Evolutionary conservation across 1,140 invertebrate species (phyloP), one percentile per base, ranked within the genome.

Genomic region (Drosophila parvula): DNA sequence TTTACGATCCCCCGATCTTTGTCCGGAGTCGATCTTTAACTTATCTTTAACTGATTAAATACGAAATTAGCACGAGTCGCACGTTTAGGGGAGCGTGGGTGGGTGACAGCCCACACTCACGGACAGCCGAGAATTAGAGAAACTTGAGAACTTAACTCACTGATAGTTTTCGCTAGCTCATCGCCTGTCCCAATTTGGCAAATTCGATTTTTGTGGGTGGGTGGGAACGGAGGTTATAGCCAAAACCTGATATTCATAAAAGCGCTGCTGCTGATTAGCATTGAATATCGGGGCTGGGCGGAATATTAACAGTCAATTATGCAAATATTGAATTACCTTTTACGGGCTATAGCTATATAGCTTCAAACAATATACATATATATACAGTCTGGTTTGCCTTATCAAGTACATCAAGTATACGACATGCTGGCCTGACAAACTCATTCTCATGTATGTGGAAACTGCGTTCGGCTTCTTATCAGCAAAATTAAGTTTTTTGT

Each of bases 251-350:
- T 68, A 67, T 69, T 67, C 61, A 65, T 34, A 50, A 4, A 27
- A 7, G 5, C 44, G 22, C 22, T 22, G 22, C 22, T 22, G 22
- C 14, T 60, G 36, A 38, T 68, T 68, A 51, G 64, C 64, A 69
- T 69, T 51, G 61, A 65, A 65, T 36, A 51, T 53, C 64, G 62
- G 64, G 60, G 44, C 61, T 65, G 64, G 60, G 45, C 30, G 11
- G 57, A 60, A 36, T 44, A 43, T 65, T 48, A 44, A 30, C 5
- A 45, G 16, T 4, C 32, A 67, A 69, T 69, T 67, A 67, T 51
- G 65, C 47, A 69, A 65, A 53, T 69, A 69, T 69, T 69, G n/a
- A 36, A 32, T 67, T 67, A 34, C 65, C 61, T 44, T 44, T 65
- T 69, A 55, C 30, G 61, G 57, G 32, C 28, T n/a, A 22, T 22